Evolutionary conservation across 2,797 vertebrate species (phyloP).

Genomic region (Glyptemys insculpta): DNA sequence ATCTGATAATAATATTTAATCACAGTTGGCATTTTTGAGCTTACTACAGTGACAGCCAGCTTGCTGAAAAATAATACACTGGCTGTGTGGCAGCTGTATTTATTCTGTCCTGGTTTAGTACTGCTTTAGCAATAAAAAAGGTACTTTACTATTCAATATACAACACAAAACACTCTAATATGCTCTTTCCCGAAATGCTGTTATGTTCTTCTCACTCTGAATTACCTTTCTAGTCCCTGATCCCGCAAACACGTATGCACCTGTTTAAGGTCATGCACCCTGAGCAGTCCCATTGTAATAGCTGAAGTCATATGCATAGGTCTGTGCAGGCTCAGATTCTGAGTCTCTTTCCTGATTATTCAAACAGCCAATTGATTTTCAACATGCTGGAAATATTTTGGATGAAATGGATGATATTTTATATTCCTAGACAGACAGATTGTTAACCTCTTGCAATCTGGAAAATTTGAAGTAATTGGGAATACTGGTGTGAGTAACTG

Average conservation of each 20-base stretch:
- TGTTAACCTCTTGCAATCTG: neutral
- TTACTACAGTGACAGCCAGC: neutral
- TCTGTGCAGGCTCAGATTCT: rapidly evolving
- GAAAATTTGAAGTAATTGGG: neutral
- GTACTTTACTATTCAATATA: neutral
- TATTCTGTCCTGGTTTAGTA: neutral
- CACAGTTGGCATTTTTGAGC: constrained; percentile 8
- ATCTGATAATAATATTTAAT: constrained; percentile 4
- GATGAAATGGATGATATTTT: neutral
- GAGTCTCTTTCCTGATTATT: neutral
- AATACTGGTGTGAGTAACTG: neutral
- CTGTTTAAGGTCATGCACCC: neutral
- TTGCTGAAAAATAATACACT: neutral
- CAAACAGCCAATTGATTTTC: neutral
- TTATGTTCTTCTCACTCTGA: neutral
- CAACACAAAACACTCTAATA: neutral
- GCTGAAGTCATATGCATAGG: neutral
- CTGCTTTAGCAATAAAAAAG: neutral
- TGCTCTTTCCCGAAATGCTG: neutral
- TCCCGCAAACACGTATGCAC: neutral
- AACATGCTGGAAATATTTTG: neutral
- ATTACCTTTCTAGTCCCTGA: neutral
- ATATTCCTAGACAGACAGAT: neutral
- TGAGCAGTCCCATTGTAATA: neutral
- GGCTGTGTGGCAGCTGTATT: neutral